Evolutionary conservation across 2,797 vertebrate genomes (phyloP).

Genomic region (Catharus ustulatus): DNA sequence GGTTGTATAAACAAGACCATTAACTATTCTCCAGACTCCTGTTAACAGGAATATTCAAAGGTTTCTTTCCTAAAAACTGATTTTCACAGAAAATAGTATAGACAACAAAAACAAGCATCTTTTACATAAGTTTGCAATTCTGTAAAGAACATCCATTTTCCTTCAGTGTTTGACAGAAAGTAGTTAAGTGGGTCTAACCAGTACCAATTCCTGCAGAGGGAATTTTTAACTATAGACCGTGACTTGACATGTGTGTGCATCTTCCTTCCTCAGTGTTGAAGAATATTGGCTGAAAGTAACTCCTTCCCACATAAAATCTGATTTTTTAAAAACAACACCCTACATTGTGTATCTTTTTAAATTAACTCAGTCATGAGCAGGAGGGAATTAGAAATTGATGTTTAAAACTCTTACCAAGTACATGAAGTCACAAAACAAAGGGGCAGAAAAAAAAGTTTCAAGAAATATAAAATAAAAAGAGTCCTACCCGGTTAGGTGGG

Average conservation of each 20-base stretch:
- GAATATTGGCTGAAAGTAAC: background rate
- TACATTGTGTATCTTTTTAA: background rate
- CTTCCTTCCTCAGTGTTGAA: background rate
- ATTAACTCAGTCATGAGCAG: background rate
- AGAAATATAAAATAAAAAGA: slow-evolving; percentile 14
- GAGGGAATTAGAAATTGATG: background rate
- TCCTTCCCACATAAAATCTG: background rate
- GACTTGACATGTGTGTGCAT: background rate
- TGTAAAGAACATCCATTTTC: background rate
- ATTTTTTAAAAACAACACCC: background rate
- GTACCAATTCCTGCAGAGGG: background rate
- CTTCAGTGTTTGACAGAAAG: background rate
- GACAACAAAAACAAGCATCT: background rate
- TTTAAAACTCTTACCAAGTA: background rate
- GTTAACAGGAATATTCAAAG: background rate
- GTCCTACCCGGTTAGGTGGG: slow-evolving; percentile 28
- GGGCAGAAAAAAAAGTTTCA: background rate
- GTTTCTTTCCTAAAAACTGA: background rate
- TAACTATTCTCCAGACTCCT: background rate
- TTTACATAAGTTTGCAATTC: background rate
- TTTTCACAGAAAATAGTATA: background rate
- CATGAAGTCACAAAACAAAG: background rate
- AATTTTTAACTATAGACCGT: background rate
- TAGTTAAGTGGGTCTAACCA: background rate
- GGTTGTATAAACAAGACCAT: background rate